Conservation (phyloP, 2,797 vertebrate species). For the Enteromius radiatus region DNA sequence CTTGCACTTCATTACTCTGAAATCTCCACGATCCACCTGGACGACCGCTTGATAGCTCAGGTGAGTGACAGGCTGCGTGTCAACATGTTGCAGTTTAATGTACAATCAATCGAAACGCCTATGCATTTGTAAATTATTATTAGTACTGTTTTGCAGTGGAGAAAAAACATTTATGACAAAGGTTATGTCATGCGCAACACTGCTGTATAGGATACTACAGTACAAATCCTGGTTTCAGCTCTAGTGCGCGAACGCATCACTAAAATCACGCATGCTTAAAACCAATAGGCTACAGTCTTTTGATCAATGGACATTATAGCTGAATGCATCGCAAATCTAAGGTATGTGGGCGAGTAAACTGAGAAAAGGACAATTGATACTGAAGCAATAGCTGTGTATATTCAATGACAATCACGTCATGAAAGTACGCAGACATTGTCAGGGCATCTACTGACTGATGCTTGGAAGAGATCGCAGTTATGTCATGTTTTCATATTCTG, state of each 20-base stretch:
- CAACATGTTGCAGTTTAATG: not conserved
- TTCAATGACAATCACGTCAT: constrained; percentile 14
- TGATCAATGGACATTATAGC: not conserved
- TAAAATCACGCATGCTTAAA: not conserved
- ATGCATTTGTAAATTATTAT: not conserved
- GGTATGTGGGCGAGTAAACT: not conserved
- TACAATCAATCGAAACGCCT: not conserved
- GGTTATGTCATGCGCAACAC: constrained; percentile 32
- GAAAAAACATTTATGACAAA: not conserved
- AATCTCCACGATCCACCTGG: constrained; percentile 70
- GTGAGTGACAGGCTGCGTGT: constrained; percentile 15
- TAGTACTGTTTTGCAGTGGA: not conserved
- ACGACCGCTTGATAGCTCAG: constrained; percentile 69
- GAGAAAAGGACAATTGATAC: not conserved
- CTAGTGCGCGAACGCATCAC: not conserved
- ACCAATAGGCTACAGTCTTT: not conserved
- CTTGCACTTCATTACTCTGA: constrained; percentile 58
- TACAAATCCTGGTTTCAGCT: not conserved
- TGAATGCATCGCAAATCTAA: constrained; percentile 7
- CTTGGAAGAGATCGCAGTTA: constrained; percentile 12
- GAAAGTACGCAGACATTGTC: constrained; percentile 11
- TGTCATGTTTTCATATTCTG: constrained; percentile 1
- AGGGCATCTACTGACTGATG: constrained; percentile 19
- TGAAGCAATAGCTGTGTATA: not conserved
- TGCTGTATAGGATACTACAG: constrained; percentile 18